Evolutionary conservation across 1,140 invertebrate species (phyloP), one percentile per base, ranked within the genome.

Genomic region (Calosoma granatense): DNA sequence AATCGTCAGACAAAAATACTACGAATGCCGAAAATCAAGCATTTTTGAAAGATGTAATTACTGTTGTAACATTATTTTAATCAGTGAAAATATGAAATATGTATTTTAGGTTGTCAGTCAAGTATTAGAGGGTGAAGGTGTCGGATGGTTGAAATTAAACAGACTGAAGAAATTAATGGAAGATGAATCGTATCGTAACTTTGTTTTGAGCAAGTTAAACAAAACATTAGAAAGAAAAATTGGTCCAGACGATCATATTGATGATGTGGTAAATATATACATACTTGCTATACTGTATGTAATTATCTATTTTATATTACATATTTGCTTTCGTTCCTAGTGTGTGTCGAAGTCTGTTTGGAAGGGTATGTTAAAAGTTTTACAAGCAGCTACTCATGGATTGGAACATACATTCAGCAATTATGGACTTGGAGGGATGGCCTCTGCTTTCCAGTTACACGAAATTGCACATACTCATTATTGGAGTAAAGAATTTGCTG

Each of bases 391-490:
- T 20, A 83, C 92, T 19, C 83, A 85, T 65, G 97, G 97, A 9
- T 76, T 98, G 55, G 94, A 96, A 69, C 83, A 87, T 58, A 96
- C 93, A 1, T 98, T 91, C 69, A 81, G 84, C 17, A 97, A 96
- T 76, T 93, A 93, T 66, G 94, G 94, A 0, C 78, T 94, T 0
- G 94, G 95, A 54, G 97, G 97, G 20, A 95, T 98, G 87, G 96
- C 96, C 0, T 97, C 93, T 1, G 91, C 94, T 12, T 96, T 94
- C 72, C 94, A 97, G 74, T 77, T 98, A 51, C 84, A 98, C 60
- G 96, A 99, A 79, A 95, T 99, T 68, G 92, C 94, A 1, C 95
- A 99, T 72, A 99, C 96, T 0, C 96, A 99, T 74, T 99, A 92
- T 70, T 98, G 94, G 94, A 88, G 87, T 53, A 90, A 92, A 69